Percentiles rank a stretch among this genome's conserved stretches.
phyloP scores from a whole-genome alignment of 2,113 vertebrate species.

The Notarius lentiginosus region DNA sequence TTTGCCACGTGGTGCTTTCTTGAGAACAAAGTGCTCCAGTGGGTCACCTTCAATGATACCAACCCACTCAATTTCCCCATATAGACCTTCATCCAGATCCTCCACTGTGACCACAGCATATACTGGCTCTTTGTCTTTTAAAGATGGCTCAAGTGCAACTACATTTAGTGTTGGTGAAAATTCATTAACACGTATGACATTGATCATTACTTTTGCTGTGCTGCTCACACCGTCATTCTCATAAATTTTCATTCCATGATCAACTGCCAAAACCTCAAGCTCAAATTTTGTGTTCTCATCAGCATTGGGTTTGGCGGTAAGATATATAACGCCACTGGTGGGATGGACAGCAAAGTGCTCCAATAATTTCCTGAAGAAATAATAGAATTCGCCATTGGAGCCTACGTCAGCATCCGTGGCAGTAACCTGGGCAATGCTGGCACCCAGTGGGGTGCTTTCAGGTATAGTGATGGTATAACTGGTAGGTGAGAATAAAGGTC shows the following conservation, averaged over 20 bases:
- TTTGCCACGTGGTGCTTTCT: conserved; percentile 81
- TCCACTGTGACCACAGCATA: conserved; percentile 85
- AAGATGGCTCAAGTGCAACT: conserved; percentile 77
- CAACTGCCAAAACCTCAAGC: conserved; percentile 90
- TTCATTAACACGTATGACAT: conserved; percentile 85
- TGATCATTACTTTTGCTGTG: conserved; percentile 86
- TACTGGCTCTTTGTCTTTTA: conserved; percentile 78
- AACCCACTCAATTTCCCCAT: conserved; percentile 92
- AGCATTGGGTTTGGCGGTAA: conserved; percentile 82
- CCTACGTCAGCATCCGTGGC: conserved; percentile 95
- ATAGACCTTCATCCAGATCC: conserved; percentile 88
- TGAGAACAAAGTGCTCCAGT: conserved; percentile 84
- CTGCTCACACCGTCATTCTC: conserved; percentile 91
- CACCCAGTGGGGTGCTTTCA: conserved; percentile 87
- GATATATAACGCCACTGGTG: conserved; percentile 87
- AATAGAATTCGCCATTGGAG: conserved; percentile 96
- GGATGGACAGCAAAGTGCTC: conserved; percentile 93
- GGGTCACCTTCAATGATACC: conserved; percentile 89
- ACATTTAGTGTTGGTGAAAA: conserved; percentile 83
- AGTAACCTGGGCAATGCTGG: conserved; percentile 89
- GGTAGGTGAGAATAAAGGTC: conserved; percentile 94
- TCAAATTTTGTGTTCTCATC: conserved; percentile 83
- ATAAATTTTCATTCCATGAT: conserved; percentile 93
- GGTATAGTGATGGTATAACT: conserved; percentile 87
- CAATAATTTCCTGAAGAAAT: conserved; percentile 88